Evolutionary conservation across 2,888 invertebrate genomes (phyloP).

Genomic region (Platerodrilus igneus): DNA sequence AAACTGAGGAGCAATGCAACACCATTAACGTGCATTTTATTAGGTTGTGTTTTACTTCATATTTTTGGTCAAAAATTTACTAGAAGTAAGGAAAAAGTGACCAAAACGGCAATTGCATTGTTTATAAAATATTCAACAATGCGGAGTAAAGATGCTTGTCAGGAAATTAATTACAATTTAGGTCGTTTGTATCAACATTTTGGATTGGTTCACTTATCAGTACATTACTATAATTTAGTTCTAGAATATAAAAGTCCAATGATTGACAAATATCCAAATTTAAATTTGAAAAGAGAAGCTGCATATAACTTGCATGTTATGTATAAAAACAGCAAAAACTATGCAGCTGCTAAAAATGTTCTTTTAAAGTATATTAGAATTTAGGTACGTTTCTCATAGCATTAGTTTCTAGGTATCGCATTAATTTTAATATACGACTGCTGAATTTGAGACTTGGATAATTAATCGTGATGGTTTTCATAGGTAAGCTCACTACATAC

Average conservation of each 20-base stretch:
- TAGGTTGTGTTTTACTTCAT: slow-evolving; percentile 73
- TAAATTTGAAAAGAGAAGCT: slow-evolving; percentile 73
- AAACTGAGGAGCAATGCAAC: slow-evolving; percentile 26
- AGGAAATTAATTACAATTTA: slow-evolving; percentile 83
- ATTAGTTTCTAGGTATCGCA: too few relatives aligned
- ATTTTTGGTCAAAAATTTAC: slow-evolving; percentile 81
- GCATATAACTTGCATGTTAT: slow-evolving; percentile 87
- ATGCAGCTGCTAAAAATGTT: slow-evolving; percentile 70
- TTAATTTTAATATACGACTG: too few relatives aligned
- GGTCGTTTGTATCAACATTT: slow-evolving; percentile 84
- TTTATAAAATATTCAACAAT: slow-evolving; percentile 68
- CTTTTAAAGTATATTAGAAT: slow-evolving; percentile 59
- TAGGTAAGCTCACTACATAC: too few relatives aligned
- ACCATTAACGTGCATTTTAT: slow-evolving; percentile 68
- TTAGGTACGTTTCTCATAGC: too few relatives aligned
- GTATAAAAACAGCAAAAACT: slow-evolving; percentile 71
- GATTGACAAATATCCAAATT: slow-evolving; percentile 55
- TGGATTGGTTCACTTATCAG: slow-evolving; percentile 71
- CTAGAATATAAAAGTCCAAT: slow-evolving; percentile 53
- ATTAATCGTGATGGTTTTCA: too few relatives aligned
- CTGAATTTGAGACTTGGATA: too few relatives aligned
- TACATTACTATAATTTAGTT: slow-evolving; percentile 80
- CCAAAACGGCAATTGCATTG: slow-evolving; percentile 49
- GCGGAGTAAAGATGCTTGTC: slow-evolving; percentile 62
- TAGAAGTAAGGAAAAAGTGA: slow-evolving; percentile 51